A percentile compares a stretch with the other conserved stretches of the same genome.
phyloP scores from a whole-genome alignment of 1,140 invertebrate species.

The Danaus plexippus region DNA sequence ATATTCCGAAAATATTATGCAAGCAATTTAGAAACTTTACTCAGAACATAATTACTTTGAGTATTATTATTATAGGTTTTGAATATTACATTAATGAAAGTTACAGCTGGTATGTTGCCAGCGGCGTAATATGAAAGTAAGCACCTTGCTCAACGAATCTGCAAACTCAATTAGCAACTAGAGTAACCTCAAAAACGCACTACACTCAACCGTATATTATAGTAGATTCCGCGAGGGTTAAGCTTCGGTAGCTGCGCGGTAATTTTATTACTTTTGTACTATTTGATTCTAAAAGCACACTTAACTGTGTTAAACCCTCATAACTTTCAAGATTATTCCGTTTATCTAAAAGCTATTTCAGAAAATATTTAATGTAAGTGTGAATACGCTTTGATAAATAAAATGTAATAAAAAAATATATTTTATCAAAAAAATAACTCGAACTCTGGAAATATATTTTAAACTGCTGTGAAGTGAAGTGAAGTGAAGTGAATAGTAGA shows the following conservation, averaged over 20 bases:
- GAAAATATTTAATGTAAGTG: too few relatives aligned
- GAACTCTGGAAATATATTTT: too few relatives aligned
- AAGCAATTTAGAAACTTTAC: conserved; percentile 11
- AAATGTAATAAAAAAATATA: neutral
- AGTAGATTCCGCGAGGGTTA: conserved; percentile 5
- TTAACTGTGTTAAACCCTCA: too few relatives aligned
- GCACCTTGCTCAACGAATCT: conserved; percentile 48
- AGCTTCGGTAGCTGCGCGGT: neutral
- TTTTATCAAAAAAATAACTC: too few relatives aligned
- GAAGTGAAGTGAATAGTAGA: too few relatives aligned
- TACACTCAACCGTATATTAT: conserved; percentile 7
- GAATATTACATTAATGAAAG: conserved; percentile 42
- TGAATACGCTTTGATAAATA: too few relatives aligned
- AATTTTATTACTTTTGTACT: neutral
- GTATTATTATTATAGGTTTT: conserved; percentile 42
- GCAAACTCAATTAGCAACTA: conserved; percentile 49
- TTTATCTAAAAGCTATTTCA: too few relatives aligned
- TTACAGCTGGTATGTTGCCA: conserved; percentile 39
- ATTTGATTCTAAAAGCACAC: too few relatives aligned
- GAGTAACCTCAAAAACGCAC: conserved; percentile 34
- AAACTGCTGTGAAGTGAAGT: too few relatives aligned
- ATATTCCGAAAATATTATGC: conserved; percentile 6
- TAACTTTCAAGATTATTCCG: too few relatives aligned
- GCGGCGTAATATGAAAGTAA: conserved; percentile 46
- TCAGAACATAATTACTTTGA: conserved; percentile 26